phyloP scores from a whole-genome alignment of 2,113 vertebrate genomes.

The Suricata suricatta region DNA sequence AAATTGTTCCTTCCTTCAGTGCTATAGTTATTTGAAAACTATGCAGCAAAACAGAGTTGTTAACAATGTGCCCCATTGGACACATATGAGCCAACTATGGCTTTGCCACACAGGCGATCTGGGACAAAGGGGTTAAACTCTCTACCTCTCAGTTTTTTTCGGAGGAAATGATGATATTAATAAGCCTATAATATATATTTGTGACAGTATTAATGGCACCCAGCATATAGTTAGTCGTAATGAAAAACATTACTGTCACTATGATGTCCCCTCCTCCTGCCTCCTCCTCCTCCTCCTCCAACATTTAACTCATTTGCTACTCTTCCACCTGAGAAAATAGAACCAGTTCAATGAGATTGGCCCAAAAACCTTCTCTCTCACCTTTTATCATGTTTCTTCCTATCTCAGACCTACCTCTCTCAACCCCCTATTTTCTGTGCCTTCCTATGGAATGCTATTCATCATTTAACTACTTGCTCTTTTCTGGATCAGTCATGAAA shows the following conservation, averaged over 20 bases:
- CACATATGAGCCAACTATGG: accelerated
- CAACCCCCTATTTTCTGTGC: background rate
- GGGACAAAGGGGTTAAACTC: background rate
- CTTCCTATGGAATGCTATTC: background rate
- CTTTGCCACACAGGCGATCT: background rate
- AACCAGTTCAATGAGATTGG: background rate
- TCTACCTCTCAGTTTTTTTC: background rate
- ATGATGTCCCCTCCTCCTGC: background rate
- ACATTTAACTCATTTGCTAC: background rate
- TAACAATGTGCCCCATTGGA: background rate
- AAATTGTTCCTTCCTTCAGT: background rate
- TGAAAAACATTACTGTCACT: background rate
- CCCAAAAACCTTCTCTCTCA: accelerated
- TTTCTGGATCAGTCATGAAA: background rate
- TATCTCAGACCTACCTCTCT: background rate
- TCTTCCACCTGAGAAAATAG: background rate
- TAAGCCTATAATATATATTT: background rate
- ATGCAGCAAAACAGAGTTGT: background rate
- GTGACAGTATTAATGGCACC: background rate
- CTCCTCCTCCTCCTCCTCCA: background rate
- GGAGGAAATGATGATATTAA: background rate
- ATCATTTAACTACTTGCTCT: background rate
- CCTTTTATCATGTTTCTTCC: background rate
- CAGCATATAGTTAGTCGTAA: background rate
- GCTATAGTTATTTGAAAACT: background rate